phyloP scores from a whole-genome alignment of 2,888 invertebrate species.

The Melolontha melolontha region DNA sequence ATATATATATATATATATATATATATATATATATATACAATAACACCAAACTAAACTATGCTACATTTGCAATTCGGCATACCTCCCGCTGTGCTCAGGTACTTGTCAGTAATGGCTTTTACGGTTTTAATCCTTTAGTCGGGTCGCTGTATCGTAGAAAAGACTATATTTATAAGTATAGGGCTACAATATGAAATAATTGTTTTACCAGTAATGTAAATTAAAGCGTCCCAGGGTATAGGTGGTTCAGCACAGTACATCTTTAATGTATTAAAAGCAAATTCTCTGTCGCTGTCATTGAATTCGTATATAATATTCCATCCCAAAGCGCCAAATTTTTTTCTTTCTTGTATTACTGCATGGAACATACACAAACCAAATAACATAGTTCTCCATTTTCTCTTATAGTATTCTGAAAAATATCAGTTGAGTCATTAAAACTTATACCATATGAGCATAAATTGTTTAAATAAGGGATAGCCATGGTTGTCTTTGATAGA shows the following conservation, averaged over 20 bases:
- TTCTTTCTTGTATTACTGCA: slow-evolving; percentile 90
- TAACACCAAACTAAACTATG: too few species aligned
- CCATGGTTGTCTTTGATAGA: too few species aligned
- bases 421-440: slow-evolving; percentile 1
- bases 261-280: slow-evolving; percentile 86
- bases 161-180: too few species aligned
- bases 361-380: slow-evolving; percentile 93
- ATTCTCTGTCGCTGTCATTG: slow-evolving; percentile 91
- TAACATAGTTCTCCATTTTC: slow-evolving; percentile 80
- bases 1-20: too few species aligned
- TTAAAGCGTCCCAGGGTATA: slow-evolving; percentile 91
- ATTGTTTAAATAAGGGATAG: too few species aligned
- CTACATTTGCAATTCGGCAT: too few species aligned
- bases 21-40: too few species aligned
- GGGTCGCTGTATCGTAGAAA: too few species aligned
- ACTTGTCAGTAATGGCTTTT: too few species aligned
- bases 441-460: too few species aligned
- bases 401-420: slow-evolving; percentile 68
- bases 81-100: too few species aligned
- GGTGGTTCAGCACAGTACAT: slow-evolving; percentile 79
- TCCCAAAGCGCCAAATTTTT: slow-evolving; percentile 91
- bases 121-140: too few species aligned
- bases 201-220: slow-evolving; percentile 82
- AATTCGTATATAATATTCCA: slow-evolving; percentile 97
- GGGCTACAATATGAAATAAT: background rate